Evolutionary conservation across 2,797 vertebrate species (phyloP).

Genomic region (Geotria australis): DNA sequence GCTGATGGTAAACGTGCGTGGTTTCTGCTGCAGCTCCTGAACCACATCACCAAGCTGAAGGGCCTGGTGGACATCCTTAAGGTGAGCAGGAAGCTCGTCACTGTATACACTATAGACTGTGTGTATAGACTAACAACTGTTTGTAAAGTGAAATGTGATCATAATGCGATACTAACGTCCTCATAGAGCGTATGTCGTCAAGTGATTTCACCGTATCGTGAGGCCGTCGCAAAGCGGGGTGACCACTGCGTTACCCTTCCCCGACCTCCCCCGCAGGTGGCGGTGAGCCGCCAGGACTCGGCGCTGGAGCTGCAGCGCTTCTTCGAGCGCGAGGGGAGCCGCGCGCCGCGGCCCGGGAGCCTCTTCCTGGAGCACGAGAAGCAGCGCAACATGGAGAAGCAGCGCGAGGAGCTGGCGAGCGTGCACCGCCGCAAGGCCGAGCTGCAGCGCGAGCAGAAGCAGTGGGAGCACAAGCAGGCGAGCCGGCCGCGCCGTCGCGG

Average conservation of each 20-base stretch:
- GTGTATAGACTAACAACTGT: too few species aligned
- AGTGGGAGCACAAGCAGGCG: conserved; percentile 23
- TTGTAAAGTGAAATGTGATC: too few species aligned
- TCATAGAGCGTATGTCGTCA: too few species aligned
- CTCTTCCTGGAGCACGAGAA: conserved; percentile 70
- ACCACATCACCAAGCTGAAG: background rate
- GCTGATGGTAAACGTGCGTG: background rate
- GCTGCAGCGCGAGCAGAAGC: conserved; percentile 24
- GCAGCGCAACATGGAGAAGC: conserved; percentile 77
- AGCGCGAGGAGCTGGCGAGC: conserved; percentile 58
- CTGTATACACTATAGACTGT: too few species aligned
- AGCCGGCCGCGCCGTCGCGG: background rate
- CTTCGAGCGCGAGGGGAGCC: conserved; percentile 1
- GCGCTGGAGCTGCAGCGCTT: background rate
- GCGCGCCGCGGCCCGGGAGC: conserved; percentile 25
- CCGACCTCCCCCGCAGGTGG: background rate
- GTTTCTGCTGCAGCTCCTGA: background rate
- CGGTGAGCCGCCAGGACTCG: background rate
- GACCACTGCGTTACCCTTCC: too few species aligned
- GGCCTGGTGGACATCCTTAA: background rate
- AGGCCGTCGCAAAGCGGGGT: too few species aligned
- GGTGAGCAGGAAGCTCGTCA: background rate
- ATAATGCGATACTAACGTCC: too few species aligned
- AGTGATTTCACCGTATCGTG: too few species aligned
- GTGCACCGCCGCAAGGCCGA: conserved; percentile 56